phyloP scores from a whole-genome alignment of 2,888 invertebrate genomes.

The Ethmia dodecea region DNA sequence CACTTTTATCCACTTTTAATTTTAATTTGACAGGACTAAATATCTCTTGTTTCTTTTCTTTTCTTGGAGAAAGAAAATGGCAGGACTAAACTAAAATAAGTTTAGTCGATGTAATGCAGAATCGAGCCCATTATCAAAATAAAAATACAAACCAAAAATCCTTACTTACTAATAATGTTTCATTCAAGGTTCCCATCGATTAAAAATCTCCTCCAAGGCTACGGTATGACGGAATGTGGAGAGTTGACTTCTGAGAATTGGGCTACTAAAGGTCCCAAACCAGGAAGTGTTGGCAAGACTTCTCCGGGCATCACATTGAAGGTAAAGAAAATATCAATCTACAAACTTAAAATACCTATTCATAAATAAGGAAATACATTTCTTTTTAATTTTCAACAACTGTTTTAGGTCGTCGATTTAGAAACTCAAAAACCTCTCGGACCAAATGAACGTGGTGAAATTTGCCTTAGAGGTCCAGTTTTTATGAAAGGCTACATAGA shows the following conservation, averaged over 20 bases:
- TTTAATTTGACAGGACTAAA: too few relatives aligned
- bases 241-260: slow-evolving; percentile 51
- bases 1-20: too few relatives aligned
- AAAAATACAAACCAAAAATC: too few relatives aligned
- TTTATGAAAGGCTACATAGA: slow-evolving; percentile 57
- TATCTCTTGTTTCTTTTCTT: too few relatives aligned
- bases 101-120: too few relatives aligned
- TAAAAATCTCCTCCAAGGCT: slow-evolving; percentile 45
- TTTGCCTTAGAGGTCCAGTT: slow-evolving; percentile 47
- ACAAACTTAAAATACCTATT: not conserved
- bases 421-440: slow-evolving; percentile 64
- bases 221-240: slow-evolving; percentile 58
- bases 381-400: not conserved
- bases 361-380: not conserved
- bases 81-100: too few relatives aligned
- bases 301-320: slow-evolving; percentile 50
- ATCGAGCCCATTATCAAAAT: too few relatives aligned
- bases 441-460: slow-evolving; percentile 58
- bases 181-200: slow-evolving; percentile 41
- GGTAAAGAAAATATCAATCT: slow-evolving; percentile 23
- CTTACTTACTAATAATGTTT: too few relatives aligned
- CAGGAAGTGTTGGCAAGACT: slow-evolving; percentile 54
- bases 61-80: too few relatives aligned
- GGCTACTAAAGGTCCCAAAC: slow-evolving; percentile 43
- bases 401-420: slow-evolving; percentile 48